These are phyloP conservation scores for Glaucomys volans DNA, from an alignment of 2,113 vertebrate species.

Conservation along the genomic window DNA sequence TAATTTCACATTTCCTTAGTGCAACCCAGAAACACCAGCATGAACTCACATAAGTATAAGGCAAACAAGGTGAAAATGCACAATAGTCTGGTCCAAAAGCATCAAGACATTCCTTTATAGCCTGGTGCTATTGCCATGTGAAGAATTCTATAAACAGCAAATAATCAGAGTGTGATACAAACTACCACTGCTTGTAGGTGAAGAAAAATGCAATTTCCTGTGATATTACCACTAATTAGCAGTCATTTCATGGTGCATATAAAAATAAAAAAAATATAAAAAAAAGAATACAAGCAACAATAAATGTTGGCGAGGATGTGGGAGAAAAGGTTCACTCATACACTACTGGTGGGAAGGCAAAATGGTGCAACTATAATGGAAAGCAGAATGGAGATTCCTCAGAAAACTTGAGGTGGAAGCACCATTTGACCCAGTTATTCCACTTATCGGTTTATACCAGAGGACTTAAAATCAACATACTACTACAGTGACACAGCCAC, in stretches of 20 bases:
- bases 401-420: too few relatives aligned
- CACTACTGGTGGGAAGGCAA: too few relatives aligned
- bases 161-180: not conserved
- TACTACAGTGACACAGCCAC: too few relatives aligned
- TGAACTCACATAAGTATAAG: slow-evolving; percentile 33
- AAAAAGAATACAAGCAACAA: too few relatives aligned
- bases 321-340: too few relatives aligned
- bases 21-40: slow-evolving; percentile 20
- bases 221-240: not conserved
- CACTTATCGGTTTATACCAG: too few relatives aligned
- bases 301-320: too few relatives aligned
- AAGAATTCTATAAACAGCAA: not conserved
- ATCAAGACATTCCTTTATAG: slow-evolving; percentile 17
- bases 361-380: too few relatives aligned
- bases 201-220: slow-evolving; percentile 17
- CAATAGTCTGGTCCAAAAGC: not conserved
- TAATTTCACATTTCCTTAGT: not conserved
- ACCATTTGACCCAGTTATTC: too few relatives aligned
- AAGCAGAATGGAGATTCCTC: too few relatives aligned
- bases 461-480: too few relatives aligned
- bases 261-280: too few relatives aligned
- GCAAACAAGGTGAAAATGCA: not conserved
- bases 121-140: not conserved
- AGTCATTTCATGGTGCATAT: not conserved
- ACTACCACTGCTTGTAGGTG: not conserved